These are phyloP conservation scores for Maniola hyperantus DNA, from an alignment of 2,888 invertebrate genomes.

Conservation along the genomic window DNA sequence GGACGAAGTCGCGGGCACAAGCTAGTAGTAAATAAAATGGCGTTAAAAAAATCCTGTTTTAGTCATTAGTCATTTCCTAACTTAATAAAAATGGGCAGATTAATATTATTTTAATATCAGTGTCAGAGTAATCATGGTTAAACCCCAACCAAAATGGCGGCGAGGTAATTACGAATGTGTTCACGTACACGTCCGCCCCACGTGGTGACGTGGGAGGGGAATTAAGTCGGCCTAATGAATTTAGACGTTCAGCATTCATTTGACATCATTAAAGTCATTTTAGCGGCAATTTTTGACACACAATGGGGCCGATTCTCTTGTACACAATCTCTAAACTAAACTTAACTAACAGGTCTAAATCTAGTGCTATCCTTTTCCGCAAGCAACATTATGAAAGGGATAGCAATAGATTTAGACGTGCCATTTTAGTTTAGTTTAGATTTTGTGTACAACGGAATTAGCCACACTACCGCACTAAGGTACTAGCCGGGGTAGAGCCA, in stretches of 20 bases:
- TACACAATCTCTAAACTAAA: too few species aligned
- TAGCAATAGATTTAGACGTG: too few species aligned
- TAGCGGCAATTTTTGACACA: background rate
- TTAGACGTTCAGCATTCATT: conserved; percentile 5
- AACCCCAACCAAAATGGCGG: conserved; percentile 4
- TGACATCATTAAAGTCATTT: background rate
- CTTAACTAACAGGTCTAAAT: too few species aligned
- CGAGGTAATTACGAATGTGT: conserved; percentile 4
- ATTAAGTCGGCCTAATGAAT: background rate
- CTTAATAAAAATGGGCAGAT: conserved; percentile 4
- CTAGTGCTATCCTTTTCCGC: too few species aligned
- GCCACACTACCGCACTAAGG: too few species aligned
- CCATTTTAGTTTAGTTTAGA: too few species aligned
- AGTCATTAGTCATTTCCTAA: background rate
- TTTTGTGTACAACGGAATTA: too few species aligned
- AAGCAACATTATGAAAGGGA: too few species aligned
- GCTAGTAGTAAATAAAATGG: too few species aligned
- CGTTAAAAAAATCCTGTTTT: background rate
- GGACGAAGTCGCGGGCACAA: too few species aligned
- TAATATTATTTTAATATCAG: background rate
- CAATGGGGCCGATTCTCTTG: too few species aligned
- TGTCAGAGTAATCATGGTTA: background rate
- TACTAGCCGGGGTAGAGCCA: too few species aligned
- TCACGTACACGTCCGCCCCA: background rate
- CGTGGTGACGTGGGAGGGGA: background rate